These are phyloP conservation scores for Argyrosomus japonicus DNA, from an alignment of 2,113 vertebrate genomes.

Conservation along the genomic window DNA sequence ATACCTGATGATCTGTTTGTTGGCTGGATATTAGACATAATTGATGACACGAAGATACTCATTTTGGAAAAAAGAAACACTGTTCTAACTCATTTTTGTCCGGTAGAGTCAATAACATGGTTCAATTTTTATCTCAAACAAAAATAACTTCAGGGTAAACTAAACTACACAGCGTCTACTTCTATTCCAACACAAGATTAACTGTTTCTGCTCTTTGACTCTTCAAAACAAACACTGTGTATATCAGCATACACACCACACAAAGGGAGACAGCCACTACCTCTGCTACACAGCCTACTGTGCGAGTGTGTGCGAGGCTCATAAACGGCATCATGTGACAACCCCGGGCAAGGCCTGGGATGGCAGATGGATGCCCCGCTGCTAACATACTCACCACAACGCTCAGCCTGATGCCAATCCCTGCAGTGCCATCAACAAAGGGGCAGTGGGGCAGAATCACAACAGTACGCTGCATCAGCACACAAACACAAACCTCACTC, in stretches of 20 bases:
- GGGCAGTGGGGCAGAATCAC: constrained; percentile 64
- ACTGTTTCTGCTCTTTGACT: background rate
- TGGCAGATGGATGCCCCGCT: constrained; percentile 43
- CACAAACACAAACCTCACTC: constrained; percentile 8
- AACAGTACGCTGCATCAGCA: constrained; percentile 55
- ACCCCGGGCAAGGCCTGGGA: constrained; percentile 13
- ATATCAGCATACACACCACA: background rate
- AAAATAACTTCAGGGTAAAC: background rate
- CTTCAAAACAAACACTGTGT: background rate
- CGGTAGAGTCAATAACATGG: background rate
- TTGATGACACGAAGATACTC: background rate
- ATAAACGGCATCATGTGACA: constrained; percentile 46
- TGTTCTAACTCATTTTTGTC: background rate
- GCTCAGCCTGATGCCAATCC: constrained; percentile 74
- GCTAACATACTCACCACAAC: constrained; percentile 74
- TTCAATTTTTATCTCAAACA: background rate
- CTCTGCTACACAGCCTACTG: constrained; percentile 43
- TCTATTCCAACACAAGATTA: constrained; percentile 7
- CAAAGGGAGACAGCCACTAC: constrained; percentile 13
- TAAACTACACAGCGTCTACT: constrained; percentile 34
- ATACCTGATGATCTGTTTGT: background rate
- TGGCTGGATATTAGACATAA: background rate
- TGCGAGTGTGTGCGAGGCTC: constrained; percentile 13
- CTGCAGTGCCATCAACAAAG: constrained; percentile 69
- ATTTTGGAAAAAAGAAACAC: background rate